phyloP scores from a whole-genome alignment of 2,113 vertebrate species.

The Butorides virescens region DNA sequence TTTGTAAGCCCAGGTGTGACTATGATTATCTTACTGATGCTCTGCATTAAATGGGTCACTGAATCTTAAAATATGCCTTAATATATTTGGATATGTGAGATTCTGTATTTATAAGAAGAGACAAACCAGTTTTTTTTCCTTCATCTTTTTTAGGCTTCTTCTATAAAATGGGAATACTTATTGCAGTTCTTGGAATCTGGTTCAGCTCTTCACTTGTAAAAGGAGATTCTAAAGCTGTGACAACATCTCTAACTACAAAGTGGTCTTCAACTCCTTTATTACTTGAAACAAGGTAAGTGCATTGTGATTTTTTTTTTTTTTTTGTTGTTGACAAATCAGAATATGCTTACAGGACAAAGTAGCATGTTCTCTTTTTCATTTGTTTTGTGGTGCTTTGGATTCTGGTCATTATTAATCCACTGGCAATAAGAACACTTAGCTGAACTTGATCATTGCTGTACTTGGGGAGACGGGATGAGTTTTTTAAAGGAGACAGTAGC shows the following conservation, averaged over 20 bases:
- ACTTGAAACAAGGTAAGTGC: constrained; percentile 89
- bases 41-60: not conserved
- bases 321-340: not conserved
- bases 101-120: not conserved
- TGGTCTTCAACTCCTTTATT: constrained; percentile 91
- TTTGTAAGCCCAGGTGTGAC: not conserved
- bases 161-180: constrained; percentile 80
- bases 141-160: constrained; percentile 40
- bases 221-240: constrained; percentile 93
- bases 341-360: not conserved
- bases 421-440: not conserved
- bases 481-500: not conserved
- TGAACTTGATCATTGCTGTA: not conserved
- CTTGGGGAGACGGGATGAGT: not conserved
- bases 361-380: not conserved
- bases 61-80: not conserved
- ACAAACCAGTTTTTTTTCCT: not conserved
- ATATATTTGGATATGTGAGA: not conserved
- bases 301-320: not conserved
- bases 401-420: not conserved
- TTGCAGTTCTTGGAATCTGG: constrained; percentile 72
- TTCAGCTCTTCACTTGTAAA: constrained; percentile 71
- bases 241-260: constrained; percentile 92
- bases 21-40: not conserved
- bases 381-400: not conserved